Evolutionary conservation across 64 coral and sea anemone genomes (phyloP).

Genomic region (Platygyra sinensis): DNA sequence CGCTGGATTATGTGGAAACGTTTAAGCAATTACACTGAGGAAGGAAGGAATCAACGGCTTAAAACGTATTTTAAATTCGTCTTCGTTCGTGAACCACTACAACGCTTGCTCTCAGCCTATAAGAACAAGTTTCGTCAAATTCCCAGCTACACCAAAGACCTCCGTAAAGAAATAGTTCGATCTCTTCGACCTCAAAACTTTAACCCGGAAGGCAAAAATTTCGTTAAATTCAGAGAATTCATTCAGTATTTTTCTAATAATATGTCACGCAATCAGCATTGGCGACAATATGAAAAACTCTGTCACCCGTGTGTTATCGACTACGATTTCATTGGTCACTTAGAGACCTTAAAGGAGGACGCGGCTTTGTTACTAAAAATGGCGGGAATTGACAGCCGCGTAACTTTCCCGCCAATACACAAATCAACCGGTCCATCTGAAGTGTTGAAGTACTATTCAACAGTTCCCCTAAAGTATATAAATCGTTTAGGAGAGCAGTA

Average conservation of each 20-base stretch:
- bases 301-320: slow-evolving; percentile 7
- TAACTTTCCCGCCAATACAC: slow-evolving; percentile 8
- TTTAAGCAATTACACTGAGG: not conserved
- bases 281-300: slow-evolving; percentile 16
- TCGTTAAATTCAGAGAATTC: slow-evolving; percentile 1
- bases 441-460: slow-evolving; percentile 1
- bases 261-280: not conserved
- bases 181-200: not conserved
- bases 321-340: slow-evolving; percentile 26
- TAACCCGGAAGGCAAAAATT: not conserved
- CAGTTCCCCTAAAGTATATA: not conserved
- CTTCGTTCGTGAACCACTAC: not conserved
- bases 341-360: not conserved
- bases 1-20: not conserved
- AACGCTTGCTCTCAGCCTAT: not conserved
- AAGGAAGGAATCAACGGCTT: not conserved
- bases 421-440: not conserved
- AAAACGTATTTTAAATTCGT: slow-evolving; percentile 10
- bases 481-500: not conserved
- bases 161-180: not conserved
- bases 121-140: not conserved
- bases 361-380: not conserved
- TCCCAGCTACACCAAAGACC: not conserved
- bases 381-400: not conserved
- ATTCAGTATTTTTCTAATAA: slow-evolving; percentile 26